Conservation (phyloP, 2,888 invertebrate species). For the Chorisops tibialis region DNA sequence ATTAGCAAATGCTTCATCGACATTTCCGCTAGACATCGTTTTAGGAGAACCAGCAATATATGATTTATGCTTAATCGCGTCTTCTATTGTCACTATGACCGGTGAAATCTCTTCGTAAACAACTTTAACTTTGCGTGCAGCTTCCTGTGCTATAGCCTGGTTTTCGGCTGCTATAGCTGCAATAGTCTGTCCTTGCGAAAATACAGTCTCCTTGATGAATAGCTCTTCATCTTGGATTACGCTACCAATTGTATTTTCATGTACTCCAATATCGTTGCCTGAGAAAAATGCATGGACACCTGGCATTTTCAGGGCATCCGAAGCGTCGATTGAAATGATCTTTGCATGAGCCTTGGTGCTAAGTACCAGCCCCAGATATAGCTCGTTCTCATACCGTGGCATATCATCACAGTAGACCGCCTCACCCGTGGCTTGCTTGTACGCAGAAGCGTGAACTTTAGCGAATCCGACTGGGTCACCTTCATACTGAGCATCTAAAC, state of each 20-base stretch:
- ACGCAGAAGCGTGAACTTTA: conserved; percentile 74
- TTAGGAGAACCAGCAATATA: conserved; percentile 62
- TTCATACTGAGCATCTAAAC: conserved; percentile 57
- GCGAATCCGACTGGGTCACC: conserved; percentile 79
- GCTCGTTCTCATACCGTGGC: conserved; percentile 69
- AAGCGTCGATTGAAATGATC: conserved; percentile 69
- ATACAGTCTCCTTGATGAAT: conserved; percentile 73
- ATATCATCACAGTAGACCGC: conserved; percentile 90
- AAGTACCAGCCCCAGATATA: conserved; percentile 75
- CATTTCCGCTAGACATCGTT: conserved; percentile 63
- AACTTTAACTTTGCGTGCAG: conserved; percentile 75
- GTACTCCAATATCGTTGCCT: conserved; percentile 69
- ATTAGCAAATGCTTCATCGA: conserved; percentile 63
- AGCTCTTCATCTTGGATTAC: conserved; percentile 79
- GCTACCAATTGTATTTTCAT: conserved; percentile 66
- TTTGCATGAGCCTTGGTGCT: conserved; percentile 81
- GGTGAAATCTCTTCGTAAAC: conserved; percentile 78
- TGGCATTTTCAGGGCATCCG: conserved; percentile 66
- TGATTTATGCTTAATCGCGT: conserved; percentile 75
- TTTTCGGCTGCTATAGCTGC: conserved; percentile 76
- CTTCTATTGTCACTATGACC: conserved; percentile 81
- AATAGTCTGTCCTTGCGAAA: conserved; percentile 76
- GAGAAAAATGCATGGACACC: conserved; percentile 80
- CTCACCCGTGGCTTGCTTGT: conserved; percentile 88
- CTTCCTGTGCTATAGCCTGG: conserved; percentile 76